phyloP scores from a whole-genome alignment of 2,888 invertebrate species.

The Hemistola chrysoprasaria region DNA sequence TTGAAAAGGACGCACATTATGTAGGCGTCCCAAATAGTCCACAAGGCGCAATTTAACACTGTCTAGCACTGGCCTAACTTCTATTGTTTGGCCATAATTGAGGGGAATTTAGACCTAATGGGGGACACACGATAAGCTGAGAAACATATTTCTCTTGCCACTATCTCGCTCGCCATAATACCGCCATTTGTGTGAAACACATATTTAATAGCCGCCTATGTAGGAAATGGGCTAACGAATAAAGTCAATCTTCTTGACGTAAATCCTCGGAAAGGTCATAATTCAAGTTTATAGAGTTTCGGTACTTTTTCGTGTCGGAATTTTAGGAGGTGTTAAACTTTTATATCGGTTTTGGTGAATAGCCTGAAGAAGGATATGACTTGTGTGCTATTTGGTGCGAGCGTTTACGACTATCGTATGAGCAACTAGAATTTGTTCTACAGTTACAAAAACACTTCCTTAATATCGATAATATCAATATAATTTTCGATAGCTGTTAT shows the following conservation, averaged over 20 bases:
- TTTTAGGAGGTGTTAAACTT: constrained; percentile 52
- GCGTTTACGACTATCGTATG: not conserved
- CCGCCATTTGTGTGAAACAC: constrained; percentile 62
- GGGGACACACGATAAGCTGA: constrained; percentile 48
- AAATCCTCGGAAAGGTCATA: constrained; percentile 69
- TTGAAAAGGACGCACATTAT: constrained; percentile 17
- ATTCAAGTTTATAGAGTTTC: constrained; percentile 73
- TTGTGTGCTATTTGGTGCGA: constrained; percentile 4
- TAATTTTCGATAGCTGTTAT: too few relatives aligned
- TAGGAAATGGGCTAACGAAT: constrained; percentile 66
- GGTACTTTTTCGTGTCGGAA: constrained; percentile 46
- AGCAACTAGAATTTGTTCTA: too few relatives aligned
- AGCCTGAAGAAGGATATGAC: constrained; percentile 3
- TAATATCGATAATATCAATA: too few relatives aligned
- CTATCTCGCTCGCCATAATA: constrained; percentile 58
- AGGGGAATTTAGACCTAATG: constrained; percentile 40
- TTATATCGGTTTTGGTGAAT: constrained; percentile 31
- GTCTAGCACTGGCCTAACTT: constrained; percentile 21
- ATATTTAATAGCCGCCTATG: constrained; percentile 64
- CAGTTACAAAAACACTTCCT: too few relatives aligned
- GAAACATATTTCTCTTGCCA: constrained; percentile 47
- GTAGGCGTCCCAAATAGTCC: constrained; percentile 14
- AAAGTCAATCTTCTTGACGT: constrained; percentile 70
- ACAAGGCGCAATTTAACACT: constrained; percentile 25
- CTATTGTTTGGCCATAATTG: constrained; percentile 41